Conservation (phyloP, 1,140 invertebrate genomes). For the Tetramorium simillimum region DNA sequence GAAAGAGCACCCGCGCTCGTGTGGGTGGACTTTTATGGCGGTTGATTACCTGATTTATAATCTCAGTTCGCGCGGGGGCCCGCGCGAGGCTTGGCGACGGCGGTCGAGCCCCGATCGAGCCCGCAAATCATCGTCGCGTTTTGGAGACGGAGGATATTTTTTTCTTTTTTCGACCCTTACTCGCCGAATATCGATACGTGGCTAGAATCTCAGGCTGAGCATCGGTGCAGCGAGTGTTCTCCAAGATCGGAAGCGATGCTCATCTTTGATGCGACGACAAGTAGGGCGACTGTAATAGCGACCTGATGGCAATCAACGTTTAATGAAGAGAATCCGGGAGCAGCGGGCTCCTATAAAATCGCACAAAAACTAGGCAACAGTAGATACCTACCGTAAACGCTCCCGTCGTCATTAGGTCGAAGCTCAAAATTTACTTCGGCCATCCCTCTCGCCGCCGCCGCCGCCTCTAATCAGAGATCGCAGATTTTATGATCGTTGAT, state of each 20-base stretch:
- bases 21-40: constrained; percentile 76
- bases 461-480: constrained; percentile 73
- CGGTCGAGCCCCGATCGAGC: constrained; percentile 35
- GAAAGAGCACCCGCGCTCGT: constrained; percentile 52
- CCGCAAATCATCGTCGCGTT: constrained; percentile 33
- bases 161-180: constrained; percentile 23
- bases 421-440: constrained; percentile 60
- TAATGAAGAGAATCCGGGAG: constrained; percentile 63
- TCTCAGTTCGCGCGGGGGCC: constrained; percentile 52
- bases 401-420: constrained; percentile 69
- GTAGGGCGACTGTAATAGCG: constrained; percentile 5
- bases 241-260: background rate
- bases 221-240: background rate
- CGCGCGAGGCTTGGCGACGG: background rate
- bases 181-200: constrained; percentile 1
- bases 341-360: background rate
- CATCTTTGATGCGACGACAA: constrained; percentile 1
- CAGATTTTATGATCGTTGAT: constrained; percentile 69
- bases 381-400: constrained; percentile 66
- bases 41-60: constrained; percentile 78
- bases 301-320: constrained; percentile 65
- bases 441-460: constrained; percentile 21
- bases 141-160: background rate
- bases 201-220: background rate
- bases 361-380: constrained; percentile 69